Base-by-base conservation (phyloP, 2,888 invertebrate genomes). In the Torymus auratus region DNA sequence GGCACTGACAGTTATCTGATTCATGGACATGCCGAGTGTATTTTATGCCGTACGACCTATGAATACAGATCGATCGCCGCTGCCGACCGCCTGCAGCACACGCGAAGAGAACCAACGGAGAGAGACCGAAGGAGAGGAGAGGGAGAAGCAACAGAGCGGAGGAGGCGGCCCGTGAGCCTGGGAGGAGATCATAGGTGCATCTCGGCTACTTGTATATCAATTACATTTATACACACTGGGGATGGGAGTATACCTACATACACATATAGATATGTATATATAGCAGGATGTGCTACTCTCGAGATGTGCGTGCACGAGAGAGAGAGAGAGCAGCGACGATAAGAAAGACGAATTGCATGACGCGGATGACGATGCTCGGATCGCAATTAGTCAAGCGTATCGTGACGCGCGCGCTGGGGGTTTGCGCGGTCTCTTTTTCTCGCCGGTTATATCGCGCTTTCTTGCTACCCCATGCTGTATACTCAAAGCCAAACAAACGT, bases 1-100 rank as follows among this genome's bases (percentile, higher is more conserved):
- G 86, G 86, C 89, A 86, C 89, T 89, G 90, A 90, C 90, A 90
- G 90, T 90, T 91, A 90, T 90, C 91, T 90, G 91, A 91, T 91
- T 91, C 91, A 91, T 91, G 91, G 90, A 90, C 90, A 90, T 90
- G 88, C 89, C 90, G 88, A 87, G 88, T 90, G 89, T 90, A 91
- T 90, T 91, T 91, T 90, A 90, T 90, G 88, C 88, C 87, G 89
- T 89, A 90, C 90, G 89, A 89, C 89, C 89, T 90, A 90, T 90
- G 91, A 91, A 91, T 91, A 90, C 90, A 89, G 90, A 90, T 91
- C 89, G 89, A 89, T 89, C 88, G 82, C 82, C 70, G 77, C 83
- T 79, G 84, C 84, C 81, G 80, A 77, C 80, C 50, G 67, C 61
- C 68, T 17, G 79, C 76, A 72, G 82, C 83, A 76, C 67, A 69